These are phyloP conservation scores for Sitophilus oryzae DNA, from an alignment of 1,140 invertebrate genomes.

Conservation along the genomic window DNA sequence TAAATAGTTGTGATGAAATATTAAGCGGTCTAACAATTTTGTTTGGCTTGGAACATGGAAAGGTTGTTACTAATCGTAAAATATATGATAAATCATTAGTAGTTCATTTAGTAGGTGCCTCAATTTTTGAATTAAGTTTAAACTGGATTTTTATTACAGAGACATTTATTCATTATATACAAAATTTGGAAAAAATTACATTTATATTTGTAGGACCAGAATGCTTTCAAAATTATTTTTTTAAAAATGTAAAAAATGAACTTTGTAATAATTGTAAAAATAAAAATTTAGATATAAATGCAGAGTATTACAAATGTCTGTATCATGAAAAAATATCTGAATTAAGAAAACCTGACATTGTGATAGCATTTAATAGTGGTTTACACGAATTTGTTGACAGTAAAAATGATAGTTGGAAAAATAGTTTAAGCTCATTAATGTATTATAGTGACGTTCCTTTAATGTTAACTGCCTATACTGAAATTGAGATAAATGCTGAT, in stretches of 20 bases:
- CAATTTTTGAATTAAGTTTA: constrained; percentile 29
- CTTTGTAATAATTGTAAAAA: constrained; percentile 27
- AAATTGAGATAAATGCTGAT: constrained; percentile 34
- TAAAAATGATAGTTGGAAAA: constrained; percentile 35
- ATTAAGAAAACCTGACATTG: constrained; percentile 33
- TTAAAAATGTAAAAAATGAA: constrained; percentile 5
- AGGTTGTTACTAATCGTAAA: constrained; percentile 21
- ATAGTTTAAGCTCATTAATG: constrained; percentile 32
- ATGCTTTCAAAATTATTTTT: neutral
- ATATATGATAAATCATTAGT: constrained; percentile 22
- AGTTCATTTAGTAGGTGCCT: constrained; percentile 40
- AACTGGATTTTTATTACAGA: constrained; percentile 34
- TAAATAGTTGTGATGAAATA: constrained; percentile 7
- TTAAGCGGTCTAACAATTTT: constrained; percentile 30
- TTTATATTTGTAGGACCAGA: constrained; percentile 40
- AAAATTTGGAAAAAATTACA: constrained; percentile 27
- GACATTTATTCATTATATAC: constrained; percentile 35
- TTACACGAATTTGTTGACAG: constrained; percentile 35
- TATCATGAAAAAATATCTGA: constrained; percentile 33
- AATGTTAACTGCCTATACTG: constrained; percentile 40
- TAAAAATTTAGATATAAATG: constrained; percentile 19
- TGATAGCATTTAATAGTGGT: constrained; percentile 42
- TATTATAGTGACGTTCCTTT: constrained; percentile 29
- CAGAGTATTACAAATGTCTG: constrained; percentile 23
- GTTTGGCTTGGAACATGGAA: constrained; percentile 29